Evolutionary conservation across 1,140 invertebrate genomes (phyloP).

Genomic region (Apis dorsata): DNA sequence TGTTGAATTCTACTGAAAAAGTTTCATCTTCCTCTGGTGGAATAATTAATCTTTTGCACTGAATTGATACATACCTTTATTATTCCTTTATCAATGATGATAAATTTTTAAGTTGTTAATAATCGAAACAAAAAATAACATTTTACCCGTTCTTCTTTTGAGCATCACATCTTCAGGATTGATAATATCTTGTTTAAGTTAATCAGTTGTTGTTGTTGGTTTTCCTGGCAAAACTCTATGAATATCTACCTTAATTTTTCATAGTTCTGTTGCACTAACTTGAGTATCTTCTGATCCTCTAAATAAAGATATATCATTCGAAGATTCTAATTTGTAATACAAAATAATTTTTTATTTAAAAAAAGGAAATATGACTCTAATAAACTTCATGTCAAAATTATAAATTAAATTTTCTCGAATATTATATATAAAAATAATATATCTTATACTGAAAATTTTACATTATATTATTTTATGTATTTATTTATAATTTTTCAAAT

Average conservation of each 20-base stretch:
- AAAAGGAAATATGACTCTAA: too few species aligned
- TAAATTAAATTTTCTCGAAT: not conserved
- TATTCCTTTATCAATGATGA: too few species aligned
- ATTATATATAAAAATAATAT: too few species aligned
- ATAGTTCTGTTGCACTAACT: conserved; percentile 55
- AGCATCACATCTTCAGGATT: conserved; percentile 64
- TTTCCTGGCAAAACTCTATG: conserved; percentile 57
- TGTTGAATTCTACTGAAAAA: not conserved
- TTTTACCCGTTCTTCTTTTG: conserved; percentile 67
- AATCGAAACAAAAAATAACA: conserved; percentile 28
- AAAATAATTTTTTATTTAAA: not conserved
- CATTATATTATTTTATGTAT: too few species aligned
- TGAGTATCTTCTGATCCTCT: conserved; percentile 59
- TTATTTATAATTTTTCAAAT: too few species aligned
- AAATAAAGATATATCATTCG: conserved; percentile 55
- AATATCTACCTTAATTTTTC: conserved; percentile 67
- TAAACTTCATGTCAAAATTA: too few species aligned
- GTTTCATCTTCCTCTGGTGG: too few species aligned
- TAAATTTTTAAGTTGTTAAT: not conserved
- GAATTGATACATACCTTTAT: too few species aligned
- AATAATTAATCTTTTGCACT: too few species aligned
- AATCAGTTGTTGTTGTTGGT: not conserved
- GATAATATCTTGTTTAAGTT: conserved; percentile 57
- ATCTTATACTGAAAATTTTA: too few species aligned
- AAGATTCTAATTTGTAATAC: conserved; percentile 50